These are phyloP conservation scores for Carettochelys insculpta DNA, from an alignment of 2,113 vertebrate genomes.

Conservation along the genomic window DNA sequence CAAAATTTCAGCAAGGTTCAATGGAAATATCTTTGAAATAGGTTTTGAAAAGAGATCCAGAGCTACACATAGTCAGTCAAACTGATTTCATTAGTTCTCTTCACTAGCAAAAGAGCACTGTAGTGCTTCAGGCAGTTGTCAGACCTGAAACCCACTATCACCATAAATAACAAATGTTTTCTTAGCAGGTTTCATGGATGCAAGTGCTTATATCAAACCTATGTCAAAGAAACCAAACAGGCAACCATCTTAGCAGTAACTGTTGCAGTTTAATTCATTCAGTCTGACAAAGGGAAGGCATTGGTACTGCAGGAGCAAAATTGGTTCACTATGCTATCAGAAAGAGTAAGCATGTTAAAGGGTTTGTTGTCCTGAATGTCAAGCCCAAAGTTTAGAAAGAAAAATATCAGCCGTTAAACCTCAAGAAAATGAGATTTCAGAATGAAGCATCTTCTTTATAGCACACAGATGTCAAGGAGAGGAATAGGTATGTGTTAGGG, in stretches of 20 bases:
- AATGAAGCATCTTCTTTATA: neutral
- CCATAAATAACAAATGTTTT: constrained; percentile 13
- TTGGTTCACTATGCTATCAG: neutral
- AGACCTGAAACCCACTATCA: neutral
- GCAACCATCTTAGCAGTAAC: neutral
- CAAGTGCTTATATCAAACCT: neutral
- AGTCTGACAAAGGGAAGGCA: constrained; percentile 18
- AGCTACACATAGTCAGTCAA: constrained; percentile 2
- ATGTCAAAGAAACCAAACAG: constrained; percentile 3
- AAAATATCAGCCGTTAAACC: neutral
- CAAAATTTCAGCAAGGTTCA: neutral
- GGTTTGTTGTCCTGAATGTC: neutral
- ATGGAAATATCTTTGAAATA: neutral
- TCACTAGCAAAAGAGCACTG: neutral
- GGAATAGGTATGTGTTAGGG: neutral
- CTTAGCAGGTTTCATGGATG: constrained; percentile 26
- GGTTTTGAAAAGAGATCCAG: constrained; percentile 6
- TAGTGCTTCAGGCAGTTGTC: constrained; percentile 23
- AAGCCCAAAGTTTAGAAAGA: neutral
- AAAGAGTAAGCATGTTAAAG: rapidly evolving
- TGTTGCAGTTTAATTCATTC: constrained; percentile 4
- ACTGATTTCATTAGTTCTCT: constrained; percentile 38
- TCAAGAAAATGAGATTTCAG: neutral
- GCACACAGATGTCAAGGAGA: neutral
- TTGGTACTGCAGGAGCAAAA: rapidly evolving